Percentiles rank a stretch among this genome's conserved stretches.
Evolutionary conservation across 2,888 invertebrate genomes (phyloP).

Genomic region (Tetranychus piercei): DNA sequence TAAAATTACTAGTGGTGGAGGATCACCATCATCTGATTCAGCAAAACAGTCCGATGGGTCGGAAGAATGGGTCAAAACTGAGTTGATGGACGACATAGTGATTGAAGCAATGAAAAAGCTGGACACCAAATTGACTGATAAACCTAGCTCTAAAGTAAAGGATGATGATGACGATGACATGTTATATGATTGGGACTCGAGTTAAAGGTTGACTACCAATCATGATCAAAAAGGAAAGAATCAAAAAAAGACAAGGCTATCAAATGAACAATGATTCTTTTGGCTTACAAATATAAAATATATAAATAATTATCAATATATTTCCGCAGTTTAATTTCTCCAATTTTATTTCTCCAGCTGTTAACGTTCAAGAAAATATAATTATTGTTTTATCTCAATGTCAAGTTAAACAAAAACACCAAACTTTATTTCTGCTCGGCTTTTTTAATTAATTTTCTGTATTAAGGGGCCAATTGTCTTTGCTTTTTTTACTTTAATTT

Average conservation of each 20-base stretch:
- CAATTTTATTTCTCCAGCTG: too few relatives aligned
- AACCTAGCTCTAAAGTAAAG: not conserved
- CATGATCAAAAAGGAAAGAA: not conserved
- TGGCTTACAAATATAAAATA: too few relatives aligned
- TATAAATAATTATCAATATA: too few relatives aligned
- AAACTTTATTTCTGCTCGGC: not conserved
- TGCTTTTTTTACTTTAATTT: not conserved
- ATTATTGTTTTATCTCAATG: too few relatives aligned
- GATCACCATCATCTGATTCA: not conserved
- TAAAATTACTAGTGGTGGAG: constrained; percentile 1
- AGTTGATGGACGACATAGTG: constrained; percentile 12
- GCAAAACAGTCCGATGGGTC: not conserved
- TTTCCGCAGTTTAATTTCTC: too few relatives aligned
- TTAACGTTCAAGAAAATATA: too few relatives aligned
- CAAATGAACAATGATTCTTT: too few relatives aligned
- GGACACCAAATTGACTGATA: constrained; percentile 4
- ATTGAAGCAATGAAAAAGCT: constrained; percentile 10
- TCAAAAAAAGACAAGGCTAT: too few relatives aligned
- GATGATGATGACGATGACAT: not conserved
- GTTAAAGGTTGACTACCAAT: not conserved
- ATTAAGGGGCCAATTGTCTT: not conserved
- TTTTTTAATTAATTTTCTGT: not conserved
- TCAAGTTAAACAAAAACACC: too few relatives aligned
- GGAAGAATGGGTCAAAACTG: constrained; percentile 17
- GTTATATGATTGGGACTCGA: not conserved